Conservation (phyloP, 2,797 vertebrate genomes). For the Botia kubotai region DNA sequence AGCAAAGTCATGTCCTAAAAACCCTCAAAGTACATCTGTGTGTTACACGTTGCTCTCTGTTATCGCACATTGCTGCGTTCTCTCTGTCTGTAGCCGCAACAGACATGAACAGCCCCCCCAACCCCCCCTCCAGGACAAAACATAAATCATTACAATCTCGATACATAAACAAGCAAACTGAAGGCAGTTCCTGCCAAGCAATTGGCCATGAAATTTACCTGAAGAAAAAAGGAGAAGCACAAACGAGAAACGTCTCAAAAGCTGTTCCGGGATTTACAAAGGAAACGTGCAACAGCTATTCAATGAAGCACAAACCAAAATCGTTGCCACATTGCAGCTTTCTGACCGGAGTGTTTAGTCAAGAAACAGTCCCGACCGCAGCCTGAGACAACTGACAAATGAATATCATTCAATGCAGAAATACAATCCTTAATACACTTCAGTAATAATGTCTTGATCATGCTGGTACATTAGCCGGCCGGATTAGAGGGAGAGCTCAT, state of each 20-base stretch:
- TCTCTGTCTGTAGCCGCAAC: constrained; percentile 3
- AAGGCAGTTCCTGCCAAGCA: constrained; percentile 75
- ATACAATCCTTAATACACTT: constrained; percentile 48
- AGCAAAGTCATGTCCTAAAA: too few species aligned
- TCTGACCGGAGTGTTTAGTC: constrained; percentile 38
- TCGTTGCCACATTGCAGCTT: constrained; percentile 73
- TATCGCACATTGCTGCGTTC: not conserved
- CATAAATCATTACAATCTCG: constrained; percentile 74
- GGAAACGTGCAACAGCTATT: constrained; percentile 64
- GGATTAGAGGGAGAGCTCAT: constrained; percentile 20
- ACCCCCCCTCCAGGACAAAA: constrained; percentile 33
- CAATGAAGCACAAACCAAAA: constrained; percentile 65
- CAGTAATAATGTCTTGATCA: constrained; percentile 60
- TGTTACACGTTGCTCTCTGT: too few species aligned
- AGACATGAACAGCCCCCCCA: not conserved
- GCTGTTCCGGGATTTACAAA: constrained; percentile 62
- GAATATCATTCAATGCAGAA: constrained; percentile 47
- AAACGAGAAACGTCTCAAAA: constrained; percentile 49
- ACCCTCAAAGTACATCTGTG: not conserved
- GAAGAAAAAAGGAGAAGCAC: constrained; percentile 32
- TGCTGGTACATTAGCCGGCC: constrained; percentile 18
- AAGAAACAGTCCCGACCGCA: constrained; percentile 2
- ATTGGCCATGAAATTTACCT: constrained; percentile 74
- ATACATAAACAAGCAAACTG: constrained; percentile 72
- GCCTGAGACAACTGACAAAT: constrained; percentile 40